Base-by-base conservation (phyloP, 2,888 invertebrate species). In the Nephrocerus scutellatus region DNA sequence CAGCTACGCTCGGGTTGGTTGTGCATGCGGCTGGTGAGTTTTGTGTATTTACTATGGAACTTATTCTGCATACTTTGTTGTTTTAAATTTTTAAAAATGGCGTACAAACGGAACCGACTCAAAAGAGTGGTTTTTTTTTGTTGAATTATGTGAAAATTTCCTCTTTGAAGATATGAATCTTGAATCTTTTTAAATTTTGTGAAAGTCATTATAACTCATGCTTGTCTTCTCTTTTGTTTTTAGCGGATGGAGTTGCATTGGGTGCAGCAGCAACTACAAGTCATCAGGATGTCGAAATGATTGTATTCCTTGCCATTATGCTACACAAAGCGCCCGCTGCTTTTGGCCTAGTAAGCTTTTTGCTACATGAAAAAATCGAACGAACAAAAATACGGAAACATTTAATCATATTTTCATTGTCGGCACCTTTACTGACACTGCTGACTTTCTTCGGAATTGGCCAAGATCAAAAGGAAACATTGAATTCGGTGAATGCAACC, bases 241-340 rank as follows among this genome's bases (percentile, higher is more conserved):
- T 66, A 80, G 96, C 96, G 39, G 97, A 98, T 71, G 97, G 97
- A 3, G 82, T 98, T 9, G 97, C 97, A 0, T 68, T 98, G 12
- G 98, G 97, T n/a, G 96, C 97, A 2, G 97, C 97, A 0, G 95
- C 96, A 0, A 91, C 92, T 1, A 93, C 96, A 0, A 85, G 90
- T 4, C 95, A 96, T 59, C 82, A 90, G 1, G 95, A 96, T 59
- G 91, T 98, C 0, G 97, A 98, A 68, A 79, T 96, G 57, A 95
- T 98, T 45, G 95, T 99, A 8, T 98, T 98, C 69, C 64, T 97
- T 20, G 98, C 98, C 4, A 98, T 98, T 50, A 98, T 98, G 96
- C 70, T 99, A 36, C 98, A 99, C 60, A 98, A 99, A 72, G 97
- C 96, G 1, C 98, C 98, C 0, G 97, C 98, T 4, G 95, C 98